Evolutionary conservation across 2,888 invertebrate genomes (phyloP), one percentile per base, ranked within the genome.

Genomic region (Euproctis similis): DNA sequence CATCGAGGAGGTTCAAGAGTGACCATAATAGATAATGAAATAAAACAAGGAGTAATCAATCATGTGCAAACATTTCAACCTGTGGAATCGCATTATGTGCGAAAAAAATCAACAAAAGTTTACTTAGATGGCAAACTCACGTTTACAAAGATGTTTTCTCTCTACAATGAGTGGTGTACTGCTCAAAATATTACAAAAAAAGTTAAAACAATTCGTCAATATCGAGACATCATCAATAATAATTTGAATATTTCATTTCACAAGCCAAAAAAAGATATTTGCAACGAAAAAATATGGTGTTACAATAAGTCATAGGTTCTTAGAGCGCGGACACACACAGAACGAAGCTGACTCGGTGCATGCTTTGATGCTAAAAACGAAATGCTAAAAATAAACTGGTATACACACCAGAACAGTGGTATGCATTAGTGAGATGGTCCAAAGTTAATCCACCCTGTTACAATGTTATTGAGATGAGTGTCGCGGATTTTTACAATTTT

Each of bases 251-350:
- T 31, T 26, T 18, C 24, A 24, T 31, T 27, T 9, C 22, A 8
- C 18, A 11, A 21, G 3, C 27, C 19, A 2, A 31, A 31, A 26
- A 31, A 29, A 20, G 19, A 34, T 27, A 27, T 30, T 6, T 30
- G 26, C 24, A 2, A 18, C 18, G n/a, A 22, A 20, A 20, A 18
- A 21, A 18, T 21, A 29, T 26, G 24, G 20, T 14, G 8, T 32
- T 22, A 18, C 17, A 9, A 26, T 26, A 22, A 26, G 24, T 16
- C 54, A 56, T 32, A 35, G 37, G 4, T 56, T 51, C 38, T 30
- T 56, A n/a, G 46, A 44, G 40, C 34, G 39, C 12, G 53, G 50
- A 3, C 51, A 53, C 24, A 55, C 52, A 6, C 48, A 53, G 34
- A 39, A 45, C 21, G 53, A 56, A 28, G 48, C 45, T 4, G 50